phyloP scores from a whole-genome alignment of 92 coral and sea anemone genomes.

The Isaurus tuberculatus region DNA sequence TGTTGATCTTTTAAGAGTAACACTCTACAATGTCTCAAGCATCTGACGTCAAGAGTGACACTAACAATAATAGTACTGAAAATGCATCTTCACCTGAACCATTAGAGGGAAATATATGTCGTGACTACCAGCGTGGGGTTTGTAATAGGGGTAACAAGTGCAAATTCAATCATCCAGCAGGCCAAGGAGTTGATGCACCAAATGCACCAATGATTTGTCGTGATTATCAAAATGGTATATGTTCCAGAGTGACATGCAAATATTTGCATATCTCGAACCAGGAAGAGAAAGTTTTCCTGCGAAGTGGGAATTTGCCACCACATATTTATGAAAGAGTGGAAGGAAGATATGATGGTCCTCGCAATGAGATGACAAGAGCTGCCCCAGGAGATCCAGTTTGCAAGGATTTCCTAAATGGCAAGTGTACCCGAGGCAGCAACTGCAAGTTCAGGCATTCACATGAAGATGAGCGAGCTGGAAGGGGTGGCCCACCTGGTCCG shows the following conservation, averaged over 20 bases:
- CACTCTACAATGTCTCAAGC: constrained; percentile 38
- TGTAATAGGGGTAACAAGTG: constrained; percentile 98
- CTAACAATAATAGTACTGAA: constrained; percentile 75
- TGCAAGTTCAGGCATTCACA: constrained; percentile 87
- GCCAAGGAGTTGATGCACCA: constrained; percentile 93
- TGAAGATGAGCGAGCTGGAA: constrained; percentile 78
- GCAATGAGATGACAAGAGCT: constrained; percentile 75
- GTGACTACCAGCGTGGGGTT: constrained; percentile 98
- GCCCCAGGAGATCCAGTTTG: constrained; percentile 83
- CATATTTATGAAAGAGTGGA: constrained; percentile 38
- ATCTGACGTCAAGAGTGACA: constrained; percentile 56
- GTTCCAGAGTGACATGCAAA: constrained; percentile 91
- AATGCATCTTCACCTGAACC: constrained; percentile 18
- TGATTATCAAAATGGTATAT: constrained; percentile 98
- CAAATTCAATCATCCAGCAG: constrained; percentile 95
- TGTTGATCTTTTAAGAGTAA: constrained; percentile 43
- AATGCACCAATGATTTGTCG: constrained; percentile 99
- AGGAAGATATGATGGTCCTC: constrained; percentile 50
- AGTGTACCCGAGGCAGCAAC: constrained; percentile 88
- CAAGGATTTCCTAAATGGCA: constrained; percentile 93
- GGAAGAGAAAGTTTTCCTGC: constrained; percentile 90
- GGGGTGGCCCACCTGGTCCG: constrained; percentile 49
- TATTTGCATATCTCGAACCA: constrained; percentile 86
- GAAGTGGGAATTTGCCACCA: constrained; percentile 92
- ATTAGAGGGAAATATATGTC: constrained; percentile 76